These are phyloP conservation scores for Enteromius paludinosus DNA, from an alignment of 2,797 vertebrate species.

Conservation along the genomic window DNA sequence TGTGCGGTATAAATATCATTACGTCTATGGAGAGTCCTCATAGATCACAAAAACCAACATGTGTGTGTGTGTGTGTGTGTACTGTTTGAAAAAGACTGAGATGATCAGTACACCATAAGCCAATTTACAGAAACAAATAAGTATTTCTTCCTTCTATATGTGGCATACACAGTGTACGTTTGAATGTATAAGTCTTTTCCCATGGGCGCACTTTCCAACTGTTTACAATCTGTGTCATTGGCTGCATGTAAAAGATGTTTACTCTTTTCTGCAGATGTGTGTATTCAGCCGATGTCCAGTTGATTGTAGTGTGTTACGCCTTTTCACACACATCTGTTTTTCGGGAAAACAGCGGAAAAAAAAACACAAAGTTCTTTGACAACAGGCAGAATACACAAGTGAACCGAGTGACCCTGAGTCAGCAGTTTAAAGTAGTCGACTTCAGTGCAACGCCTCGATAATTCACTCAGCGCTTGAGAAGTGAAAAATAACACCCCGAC, in stretches of 20 bases:
- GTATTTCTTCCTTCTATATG: neutral
- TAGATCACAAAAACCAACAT: too few species aligned
- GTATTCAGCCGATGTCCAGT: neutral
- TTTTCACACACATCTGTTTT: constrained; percentile 38
- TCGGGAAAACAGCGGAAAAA: neutral
- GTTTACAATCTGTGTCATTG: constrained; percentile 34
- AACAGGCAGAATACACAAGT: neutral
- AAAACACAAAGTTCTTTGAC: constrained; percentile 1
- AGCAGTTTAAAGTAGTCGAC: neutral
- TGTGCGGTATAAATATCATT: too few species aligned
- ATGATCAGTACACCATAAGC: neutral
- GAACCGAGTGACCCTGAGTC: neutral
- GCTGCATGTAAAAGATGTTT: constrained; percentile 48
- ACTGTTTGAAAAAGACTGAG: neutral
- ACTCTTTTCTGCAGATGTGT: constrained; percentile 34
- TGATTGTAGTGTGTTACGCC: neutral
- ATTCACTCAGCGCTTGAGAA: neutral
- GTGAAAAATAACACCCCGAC: neutral
- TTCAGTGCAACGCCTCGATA: neutral
- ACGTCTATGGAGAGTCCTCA: too few species aligned
- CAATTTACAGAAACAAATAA: neutral
- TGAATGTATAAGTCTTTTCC: neutral
- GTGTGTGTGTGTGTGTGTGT: neutral
- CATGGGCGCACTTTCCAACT: constrained; percentile 17
- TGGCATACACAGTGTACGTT: neutral